Base-by-base conservation (phyloP, 2,888 invertebrate genomes). In the Acrobasis consociella region DNA sequence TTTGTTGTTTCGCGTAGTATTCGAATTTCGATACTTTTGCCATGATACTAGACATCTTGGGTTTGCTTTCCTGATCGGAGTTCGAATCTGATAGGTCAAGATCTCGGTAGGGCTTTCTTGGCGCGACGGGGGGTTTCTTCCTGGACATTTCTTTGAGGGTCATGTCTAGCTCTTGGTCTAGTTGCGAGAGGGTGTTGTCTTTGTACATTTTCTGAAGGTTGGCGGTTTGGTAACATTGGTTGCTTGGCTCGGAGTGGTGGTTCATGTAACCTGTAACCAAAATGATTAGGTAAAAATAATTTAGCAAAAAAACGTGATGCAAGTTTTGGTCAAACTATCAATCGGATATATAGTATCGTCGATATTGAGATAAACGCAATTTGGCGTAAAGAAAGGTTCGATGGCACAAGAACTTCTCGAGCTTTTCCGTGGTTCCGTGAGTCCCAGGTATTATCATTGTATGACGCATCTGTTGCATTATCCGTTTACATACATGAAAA, bases 1-100 rank as follows among this genome's bases (percentile, higher is more conserved):
- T 94, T 68, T 94, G 93, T 65, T 94, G 94, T 62, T 94, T 94
- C 1, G 96, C 95, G 69, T 96, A 93, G 79, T 95, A 96, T 80
- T 96, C 97, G 85, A 96, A 96, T 82, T 96, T 96, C 0, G 96
- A 96, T 1, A 96, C 95, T 91, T 96, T 97, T 55, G 95, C 95
- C 88, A 95, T 94, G 46, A 96, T 95, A 64, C 90, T 89, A 13
- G 89, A 83, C 63, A 91, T 86, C 80, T 88, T 93, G 0, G 90
- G 88, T 62, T 77, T 83, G 0, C 79, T 71, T 71, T 91, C 89
- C 65, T 87, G 86, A 72, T 94, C 94, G 13, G 94, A 93, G 71
- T 86, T 93, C 0, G 89, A 89, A 65, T 88, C 92, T 17, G 84
- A 88, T 65, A 85, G 85, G 60, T 89, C 93, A 10, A 93, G 83